Base-by-base conservation (phyloP, 1,140 invertebrate species). In the Leptinotarsa lineolata region DNA sequence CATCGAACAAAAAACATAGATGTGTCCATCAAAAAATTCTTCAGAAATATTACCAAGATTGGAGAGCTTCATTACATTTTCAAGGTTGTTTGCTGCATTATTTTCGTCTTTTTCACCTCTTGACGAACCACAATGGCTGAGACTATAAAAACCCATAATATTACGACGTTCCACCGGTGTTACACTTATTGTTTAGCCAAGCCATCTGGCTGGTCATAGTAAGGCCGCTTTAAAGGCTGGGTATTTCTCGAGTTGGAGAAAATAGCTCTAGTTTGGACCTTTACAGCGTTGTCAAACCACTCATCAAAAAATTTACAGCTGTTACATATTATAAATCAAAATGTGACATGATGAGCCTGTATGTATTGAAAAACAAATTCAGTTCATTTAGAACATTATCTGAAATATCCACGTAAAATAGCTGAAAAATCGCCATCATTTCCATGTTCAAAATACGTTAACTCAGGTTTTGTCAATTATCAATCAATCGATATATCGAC, bases 191-290 rank as follows among this genome's bases (percentile, higher is more conserved):
- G 68, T 69, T 69, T 15, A 48, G 68, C 45, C 22, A 45, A 22
- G 68, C 68, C 68, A 69, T 69, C 68, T 69, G 68, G 68, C 68
- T 58, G 68, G 68, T 59, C 54, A 59, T 69, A 69, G 68, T 69
- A 54, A 69, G 48, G 48, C 48, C 68, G 68, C 54, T 54, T 18
- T 58, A 69, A 58, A 69, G 68, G 68, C 64, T 66, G 64, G n/a
- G 18, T 66, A 44, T 44, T 66, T 66, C 64, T 66, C 16, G 48
- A 54, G 48, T 15, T 66, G 13, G 39, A 66, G 64, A 66, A 66
- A 66, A 66, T 66, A 39, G 30, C 18, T 66, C 39, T 39, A 66
- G 64, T 66, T 66, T 24, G n/a, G 64, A 24, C 8, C 39, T 66
- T 66, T 44, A 66, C 64, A 66, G 39, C 18, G 64, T 66, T 66